Evolutionary conservation across 2,113 vertebrate genomes (phyloP), one percentile per base, ranked within the genome.

Genomic region (Toxostoma redivivum): DNA sequence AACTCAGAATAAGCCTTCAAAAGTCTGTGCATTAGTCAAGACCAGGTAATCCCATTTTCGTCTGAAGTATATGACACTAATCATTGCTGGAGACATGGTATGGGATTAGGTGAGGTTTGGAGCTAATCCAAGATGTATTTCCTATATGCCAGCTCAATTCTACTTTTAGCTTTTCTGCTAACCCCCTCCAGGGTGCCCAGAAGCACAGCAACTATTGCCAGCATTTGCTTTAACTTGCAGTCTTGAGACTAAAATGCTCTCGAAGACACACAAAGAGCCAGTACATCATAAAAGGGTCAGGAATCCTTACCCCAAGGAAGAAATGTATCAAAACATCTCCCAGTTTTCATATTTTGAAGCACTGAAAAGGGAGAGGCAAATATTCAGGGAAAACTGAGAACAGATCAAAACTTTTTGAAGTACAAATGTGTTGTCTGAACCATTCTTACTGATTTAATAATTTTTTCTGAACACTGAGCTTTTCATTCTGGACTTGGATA

Each of bases 121-220:
- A 62, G 23, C 13, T 76, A 37, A 85, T 64, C 73, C 73, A 93
- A 40, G 12, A 69, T 48, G 51, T 64, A 47, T 85, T 87, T 92
- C 48, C 70, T 56, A 67, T 30, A n/a, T 72, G 9, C 15, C 74
- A 53, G 20, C 48, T 90, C 74, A 37, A 18, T 61, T 89, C 57
- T 72, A 72, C 53, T 57, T 85, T 53, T 48, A 72, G 74, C 5
- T 94, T 94, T 92, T 62, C 54, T 92, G 23, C 47, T 81, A 61
- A 57, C 18, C 6, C 19, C 2, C 33, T 86, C 50, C 44, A 65
- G 73, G 56, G 30, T 62, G 42, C 15, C 21, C 67, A 94, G 50
- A 77, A 88, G 35, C 30, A 91, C 61, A 88, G 30, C 42, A 88
- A 48, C 30, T 65, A 9, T 51, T 82, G 50, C 23, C 18, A 81